Percentiles rank a stretch among this genome's conserved stretches.
phyloP scores from a whole-genome alignment of 2,888 invertebrate genomes.

The Harpalus rufipes region DNA sequence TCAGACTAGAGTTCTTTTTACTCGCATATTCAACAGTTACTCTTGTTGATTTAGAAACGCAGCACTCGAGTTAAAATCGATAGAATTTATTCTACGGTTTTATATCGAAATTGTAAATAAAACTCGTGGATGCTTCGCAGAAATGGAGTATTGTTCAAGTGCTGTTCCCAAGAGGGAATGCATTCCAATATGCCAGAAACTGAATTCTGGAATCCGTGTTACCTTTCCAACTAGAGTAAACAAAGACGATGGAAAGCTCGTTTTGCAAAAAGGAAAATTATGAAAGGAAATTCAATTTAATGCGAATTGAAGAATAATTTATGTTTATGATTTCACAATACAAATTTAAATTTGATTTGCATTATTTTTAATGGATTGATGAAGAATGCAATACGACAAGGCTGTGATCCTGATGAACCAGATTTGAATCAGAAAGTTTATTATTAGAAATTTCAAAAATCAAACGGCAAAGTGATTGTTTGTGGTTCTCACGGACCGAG shows the following conservation, averaged over 20 bases:
- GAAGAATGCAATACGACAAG: neutral
- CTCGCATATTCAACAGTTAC: conserved; percentile 58
- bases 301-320: conserved; percentile 4
- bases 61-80: conserved; percentile 56
- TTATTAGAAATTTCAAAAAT: too few relatives aligned
- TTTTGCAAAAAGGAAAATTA: conserved; percentile 9
- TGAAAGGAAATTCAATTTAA: conserved; percentile 13
- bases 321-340: neutral
- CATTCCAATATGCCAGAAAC: conserved; percentile 43
- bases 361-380: neutral
- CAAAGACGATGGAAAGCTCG: conserved; percentile 25
- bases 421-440: too few relatives aligned
- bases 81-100: conserved; percentile 58
- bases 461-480: too few relatives aligned
- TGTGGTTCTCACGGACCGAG: too few relatives aligned
- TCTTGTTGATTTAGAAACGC: conserved; percentile 56
- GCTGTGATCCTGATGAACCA: too few relatives aligned
- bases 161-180: conserved; percentile 15
- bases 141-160: conserved; percentile 56
- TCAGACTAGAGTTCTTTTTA: conserved; percentile 41
- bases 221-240: conserved; percentile 28
- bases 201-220: conserved; percentile 38
- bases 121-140: conserved; percentile 47
- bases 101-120: conserved; percentile 66
- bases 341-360: neutral